These are phyloP conservation scores for Atherix ibis DNA, from an alignment of 2,888 invertebrate genomes.

Conservation along the genomic window DNA sequence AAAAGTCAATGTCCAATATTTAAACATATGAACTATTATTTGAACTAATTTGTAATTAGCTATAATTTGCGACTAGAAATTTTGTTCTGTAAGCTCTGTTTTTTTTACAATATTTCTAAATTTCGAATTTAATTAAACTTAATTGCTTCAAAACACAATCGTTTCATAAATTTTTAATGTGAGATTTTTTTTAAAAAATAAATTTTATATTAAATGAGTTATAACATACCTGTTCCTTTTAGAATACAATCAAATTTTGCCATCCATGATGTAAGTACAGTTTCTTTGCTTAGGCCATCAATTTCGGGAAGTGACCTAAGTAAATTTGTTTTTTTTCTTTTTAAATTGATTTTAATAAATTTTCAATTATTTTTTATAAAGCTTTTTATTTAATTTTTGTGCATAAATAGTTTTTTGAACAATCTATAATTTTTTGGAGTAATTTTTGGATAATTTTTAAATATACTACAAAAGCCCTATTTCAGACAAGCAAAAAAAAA, in stretches of 20 bases:
- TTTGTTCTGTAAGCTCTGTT: too few relatives aligned
- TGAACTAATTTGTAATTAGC: too few relatives aligned
- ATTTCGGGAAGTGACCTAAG: slow-evolving; percentile 94
- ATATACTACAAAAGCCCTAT: too few relatives aligned
- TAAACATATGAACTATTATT: too few relatives aligned
- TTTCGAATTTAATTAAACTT: not conserved
- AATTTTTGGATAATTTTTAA: too few relatives aligned
- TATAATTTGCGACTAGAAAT: too few relatives aligned
- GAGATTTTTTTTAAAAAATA: not conserved
- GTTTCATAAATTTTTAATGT: not conserved
- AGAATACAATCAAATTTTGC: slow-evolving; percentile 98
- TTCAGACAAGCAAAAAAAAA: slow-evolving; percentile 1
- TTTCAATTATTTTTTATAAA: too few relatives aligned
- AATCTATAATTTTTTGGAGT: too few relatives aligned
- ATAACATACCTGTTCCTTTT: slow-evolving; percentile 53
- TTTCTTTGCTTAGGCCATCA: slow-evolving; percentile 97
- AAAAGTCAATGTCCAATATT: too few relatives aligned
- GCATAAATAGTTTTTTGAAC: too few relatives aligned
- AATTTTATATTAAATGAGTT: slow-evolving; percentile 1
- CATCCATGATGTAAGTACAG: slow-evolving; percentile 97
- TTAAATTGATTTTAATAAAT: too few relatives aligned
- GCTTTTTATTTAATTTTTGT: too few relatives aligned
- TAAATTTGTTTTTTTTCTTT: not conserved
- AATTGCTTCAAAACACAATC: not conserved
- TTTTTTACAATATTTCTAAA: not conserved